Evolutionary conservation across 1,140 invertebrate species (phyloP).

Genomic region (Caenorhabditis briggsae): DNA sequence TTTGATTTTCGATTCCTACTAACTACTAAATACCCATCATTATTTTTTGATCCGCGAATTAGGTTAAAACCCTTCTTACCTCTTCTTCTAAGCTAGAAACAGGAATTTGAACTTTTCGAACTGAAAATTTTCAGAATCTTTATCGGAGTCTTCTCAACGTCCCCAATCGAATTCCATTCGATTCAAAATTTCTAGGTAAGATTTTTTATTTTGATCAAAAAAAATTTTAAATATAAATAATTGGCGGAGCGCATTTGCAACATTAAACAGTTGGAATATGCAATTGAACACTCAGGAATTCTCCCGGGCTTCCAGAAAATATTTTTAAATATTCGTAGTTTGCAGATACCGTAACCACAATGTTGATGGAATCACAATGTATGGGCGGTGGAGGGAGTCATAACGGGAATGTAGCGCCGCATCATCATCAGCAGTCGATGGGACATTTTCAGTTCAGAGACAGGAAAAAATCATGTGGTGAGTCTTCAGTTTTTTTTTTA

Average conservation of each 20-base stretch:
- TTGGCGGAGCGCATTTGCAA: no score
- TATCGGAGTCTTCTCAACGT: conserved; percentile 6
- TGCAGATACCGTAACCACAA: not conserved
- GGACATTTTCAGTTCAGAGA: conserved; percentile 31
- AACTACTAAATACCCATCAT: no score
- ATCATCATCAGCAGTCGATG: not conserved
- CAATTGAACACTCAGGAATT: no score
- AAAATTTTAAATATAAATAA: not conserved
- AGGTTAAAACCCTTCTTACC: no score
- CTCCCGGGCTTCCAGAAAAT: not conserved
- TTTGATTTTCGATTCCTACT: no score
- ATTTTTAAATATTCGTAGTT: not conserved
- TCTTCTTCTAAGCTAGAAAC: not conserved
- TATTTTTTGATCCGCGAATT: no score
- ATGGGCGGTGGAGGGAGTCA: conserved; percentile 21
- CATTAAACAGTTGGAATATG: no score
- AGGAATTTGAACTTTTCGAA: not conserved
- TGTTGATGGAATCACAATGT: conserved; percentile 42
- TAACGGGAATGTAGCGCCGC: not conserved
- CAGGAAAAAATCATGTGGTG: conserved; percentile 54
- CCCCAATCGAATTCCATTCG: no score
- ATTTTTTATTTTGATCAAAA: not conserved
- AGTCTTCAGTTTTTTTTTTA: conserved; percentile 6
- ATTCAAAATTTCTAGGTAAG: no score
- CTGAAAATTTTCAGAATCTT: conserved; percentile 38